Conservation (phyloP, 2,113 vertebrate species). For the Todiramphus saurophagus region DNA sequence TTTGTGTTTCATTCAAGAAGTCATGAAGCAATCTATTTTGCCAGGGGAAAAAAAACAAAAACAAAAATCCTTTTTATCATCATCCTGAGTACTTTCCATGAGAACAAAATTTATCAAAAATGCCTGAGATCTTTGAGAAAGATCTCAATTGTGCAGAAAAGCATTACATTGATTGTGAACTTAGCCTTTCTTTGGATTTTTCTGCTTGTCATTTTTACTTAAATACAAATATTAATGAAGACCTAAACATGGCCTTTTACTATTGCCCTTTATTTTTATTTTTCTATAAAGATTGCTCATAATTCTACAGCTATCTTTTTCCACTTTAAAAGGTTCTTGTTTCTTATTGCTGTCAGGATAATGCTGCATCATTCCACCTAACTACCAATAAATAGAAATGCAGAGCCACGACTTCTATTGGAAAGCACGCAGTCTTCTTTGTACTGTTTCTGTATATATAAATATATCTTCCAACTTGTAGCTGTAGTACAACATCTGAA, state of each 20-base stretch:
- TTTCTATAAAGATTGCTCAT: slow-evolving; percentile 14
- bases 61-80: slow-evolving; percentile 29
- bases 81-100: slow-evolving; percentile 8
- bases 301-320: slow-evolving; percentile 22
- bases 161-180: not conserved
- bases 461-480: slow-evolving; percentile 18
- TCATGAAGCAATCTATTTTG: slow-evolving; percentile 55
- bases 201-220: slow-evolving; percentile 51
- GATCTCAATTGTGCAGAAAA: slow-evolving; percentile 12
- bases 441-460: slow-evolving; percentile 9
- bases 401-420: slow-evolving; percentile 41
- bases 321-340: slow-evolving; percentile 19
- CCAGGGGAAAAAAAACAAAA: not conserved
- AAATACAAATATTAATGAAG: slow-evolving; percentile 58
- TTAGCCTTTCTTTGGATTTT: slow-evolving; percentile 8
- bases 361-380: slow-evolving; percentile 48
- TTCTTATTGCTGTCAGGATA: slow-evolving; percentile 38
- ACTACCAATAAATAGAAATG: slow-evolving; percentile 55
- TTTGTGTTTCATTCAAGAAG: slow-evolving; percentile 63
- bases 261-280: slow-evolving; percentile 47
- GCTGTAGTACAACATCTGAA: slow-evolving; percentile 39
- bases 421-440: slow-evolving; percentile 36
- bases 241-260: not conserved
- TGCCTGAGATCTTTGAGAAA: not conserved
- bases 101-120: slow-evolving; percentile 40